phyloP scores from a whole-genome alignment of 2,888 invertebrate species.

The Aethes cnicana region DNA sequence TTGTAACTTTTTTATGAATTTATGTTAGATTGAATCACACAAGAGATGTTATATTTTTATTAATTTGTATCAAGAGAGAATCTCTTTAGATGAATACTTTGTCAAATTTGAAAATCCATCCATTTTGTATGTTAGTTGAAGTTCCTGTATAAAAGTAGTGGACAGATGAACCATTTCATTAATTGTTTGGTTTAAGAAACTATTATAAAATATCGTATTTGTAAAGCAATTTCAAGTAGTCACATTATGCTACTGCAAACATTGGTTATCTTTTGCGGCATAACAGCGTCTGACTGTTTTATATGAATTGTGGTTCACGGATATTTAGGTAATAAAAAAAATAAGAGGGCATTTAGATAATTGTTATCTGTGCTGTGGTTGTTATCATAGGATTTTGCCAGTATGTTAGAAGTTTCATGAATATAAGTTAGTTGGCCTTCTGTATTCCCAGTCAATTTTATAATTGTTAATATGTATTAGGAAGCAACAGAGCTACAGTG shows the following conservation, averaged over 20 bases:
- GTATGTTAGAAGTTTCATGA: constrained; percentile 1
- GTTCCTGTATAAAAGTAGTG: not conserved
- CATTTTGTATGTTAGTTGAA: not conserved
- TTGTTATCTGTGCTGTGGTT: constrained; percentile 17
- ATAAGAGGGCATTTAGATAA: constrained; percentile 28
- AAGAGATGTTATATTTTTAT: no score
- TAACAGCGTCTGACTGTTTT: not conserved
- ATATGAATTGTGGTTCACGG: constrained; percentile 2
- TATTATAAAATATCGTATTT: no score
- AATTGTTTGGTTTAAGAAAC: no score
- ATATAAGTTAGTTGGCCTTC: no score
- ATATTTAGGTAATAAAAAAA: constrained; percentile 20
- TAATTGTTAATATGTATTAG: no score
- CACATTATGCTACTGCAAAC: no score
- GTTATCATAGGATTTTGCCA: constrained; percentile 9
- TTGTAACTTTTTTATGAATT: not conserved
- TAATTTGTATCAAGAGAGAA: not conserved
- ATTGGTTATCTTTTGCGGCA: not conserved
- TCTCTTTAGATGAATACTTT: not conserved
- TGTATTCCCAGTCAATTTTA: no score
- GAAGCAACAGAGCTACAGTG: no score
- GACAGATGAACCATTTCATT: no score
- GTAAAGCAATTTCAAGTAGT: no score
- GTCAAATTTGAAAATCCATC: constrained; percentile 6
- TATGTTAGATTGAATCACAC: not conserved